phyloP scores from a whole-genome alignment of 2,113 vertebrate species.

The Nothocercus nigrocapillus region DNA sequence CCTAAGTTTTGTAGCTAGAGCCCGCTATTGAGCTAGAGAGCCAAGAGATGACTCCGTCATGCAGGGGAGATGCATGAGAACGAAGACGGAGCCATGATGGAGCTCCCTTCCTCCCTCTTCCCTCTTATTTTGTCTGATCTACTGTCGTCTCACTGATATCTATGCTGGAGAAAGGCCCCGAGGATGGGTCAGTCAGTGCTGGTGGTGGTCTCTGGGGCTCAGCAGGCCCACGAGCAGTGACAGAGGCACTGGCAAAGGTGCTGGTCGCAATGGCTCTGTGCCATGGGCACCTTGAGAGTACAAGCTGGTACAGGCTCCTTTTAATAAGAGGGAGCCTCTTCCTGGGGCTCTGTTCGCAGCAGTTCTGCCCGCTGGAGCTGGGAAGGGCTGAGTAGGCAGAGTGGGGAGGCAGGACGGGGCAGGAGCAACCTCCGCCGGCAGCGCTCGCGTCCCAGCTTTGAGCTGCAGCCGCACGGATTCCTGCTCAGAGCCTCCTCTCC shows the following conservation, averaged over 20 bases:
- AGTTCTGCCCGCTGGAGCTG: fast-evolving
- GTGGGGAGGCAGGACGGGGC: neutral
- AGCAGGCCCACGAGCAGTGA: fast-evolving
- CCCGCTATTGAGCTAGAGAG: neutral
- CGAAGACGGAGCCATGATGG: neutral
- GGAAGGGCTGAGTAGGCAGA: neutral
- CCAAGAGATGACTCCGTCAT: fast-evolving
- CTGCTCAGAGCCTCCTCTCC: slow-evolving; percentile 43
- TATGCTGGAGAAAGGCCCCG: neutral
- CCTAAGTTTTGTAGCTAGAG: neutral
- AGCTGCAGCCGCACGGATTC: slow-evolving; percentile 36
- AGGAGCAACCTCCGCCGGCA: neutral
- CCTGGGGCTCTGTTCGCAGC: neutral
- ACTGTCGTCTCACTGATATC: neutral
- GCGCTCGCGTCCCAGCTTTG: slow-evolving; percentile 14
- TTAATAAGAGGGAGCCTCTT: neutral
- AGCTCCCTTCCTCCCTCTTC: neutral
- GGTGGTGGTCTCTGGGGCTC: neutral
- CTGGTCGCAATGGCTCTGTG: fast-evolving
- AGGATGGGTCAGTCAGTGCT: neutral
- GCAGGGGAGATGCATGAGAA: neutral
- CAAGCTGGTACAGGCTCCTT: fast-evolving
- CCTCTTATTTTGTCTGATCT: neutral
- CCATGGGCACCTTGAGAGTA: neutral
- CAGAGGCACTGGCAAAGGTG: neutral